Evolutionary conservation across 2,797 vertebrate genomes (phyloP), one percentile per base, ranked within the genome.

Genomic region (Rhinophrynus dorsalis): DNA sequence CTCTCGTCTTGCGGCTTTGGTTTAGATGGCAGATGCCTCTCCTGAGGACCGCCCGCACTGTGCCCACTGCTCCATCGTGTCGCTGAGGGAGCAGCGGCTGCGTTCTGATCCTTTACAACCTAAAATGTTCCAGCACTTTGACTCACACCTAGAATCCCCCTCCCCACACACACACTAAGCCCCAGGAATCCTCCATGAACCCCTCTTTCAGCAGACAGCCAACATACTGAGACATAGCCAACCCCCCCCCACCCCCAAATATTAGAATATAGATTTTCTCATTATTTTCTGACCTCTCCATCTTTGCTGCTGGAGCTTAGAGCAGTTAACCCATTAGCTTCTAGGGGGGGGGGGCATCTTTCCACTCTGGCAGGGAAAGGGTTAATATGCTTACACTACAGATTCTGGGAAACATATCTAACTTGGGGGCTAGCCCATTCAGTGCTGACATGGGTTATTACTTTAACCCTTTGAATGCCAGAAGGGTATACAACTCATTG

Each of bases 11-110:
- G 40, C 18, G 64, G 72, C 64, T 90, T 89, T 91, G 92, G 90
- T 90, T 90, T 92, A 86, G 88, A 89, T 86, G 86, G 86, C 62
- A 73, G 55, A 57, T 73, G 55, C 45, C 62, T 73, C 62, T 67
- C 70, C 38, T 59, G 45, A 47, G 70, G 70, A 67, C 62, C 70
- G 62, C 21, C 51, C 24, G 70, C 70, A 73, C 70, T 73, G 70
- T 73, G 70, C 55, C 55, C 70, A 30, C 51, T 73, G 55, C 62
- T 59, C 37, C 54, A 12, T 66, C 62, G 37, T 26, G 35, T 51
- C 21, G 29, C 40, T 37, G 47, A 60, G 37, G 70, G 30, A 40
- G 70, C 62, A 73, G 65, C 23, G 62, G 70, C 70, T 73, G 70
- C 55, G 37, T 67, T 60, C 69, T 66, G 62, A 73, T 59, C 70